Evolutionary conservation across 2,888 invertebrate genomes (phyloP).

Genomic region (Gandaritis pyraliata): DNA sequence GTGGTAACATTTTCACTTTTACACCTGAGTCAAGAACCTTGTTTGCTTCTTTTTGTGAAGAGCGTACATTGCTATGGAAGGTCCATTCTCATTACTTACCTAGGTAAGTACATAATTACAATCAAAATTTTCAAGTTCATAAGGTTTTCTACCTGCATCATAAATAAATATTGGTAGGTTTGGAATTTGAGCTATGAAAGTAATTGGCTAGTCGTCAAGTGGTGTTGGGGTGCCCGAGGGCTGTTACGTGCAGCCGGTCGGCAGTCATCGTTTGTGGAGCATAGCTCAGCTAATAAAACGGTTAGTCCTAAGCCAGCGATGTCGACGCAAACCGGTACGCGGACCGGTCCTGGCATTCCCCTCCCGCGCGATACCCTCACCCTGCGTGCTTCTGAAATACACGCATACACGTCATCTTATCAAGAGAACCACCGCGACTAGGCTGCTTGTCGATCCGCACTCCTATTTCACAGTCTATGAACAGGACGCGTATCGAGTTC

Average conservation of each 20-base stretch:
- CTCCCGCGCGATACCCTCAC: slow-evolving; percentile 57
- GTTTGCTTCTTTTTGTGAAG: slow-evolving; percentile 57
- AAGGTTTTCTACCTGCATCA: not conserved
- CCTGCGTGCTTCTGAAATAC: slow-evolving; percentile 72
- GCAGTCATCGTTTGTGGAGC: slow-evolving; percentile 78
- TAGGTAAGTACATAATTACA: slow-evolving; percentile 9
- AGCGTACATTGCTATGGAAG: slow-evolving; percentile 37
- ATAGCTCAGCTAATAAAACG: slow-evolving; percentile 81
- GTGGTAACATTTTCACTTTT: slow-evolving; percentile 63
- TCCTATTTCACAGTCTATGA: slow-evolving; percentile 71
- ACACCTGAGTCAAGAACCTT: slow-evolving; percentile 76
- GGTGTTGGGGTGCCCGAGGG: slow-evolving; percentile 52
- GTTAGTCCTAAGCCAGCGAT: slow-evolving; percentile 76
- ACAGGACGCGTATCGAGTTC: slow-evolving; percentile 66
- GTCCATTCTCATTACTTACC: slow-evolving; percentile 27
- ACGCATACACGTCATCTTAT: slow-evolving; percentile 78
- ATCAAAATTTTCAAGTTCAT: slow-evolving; percentile 26
- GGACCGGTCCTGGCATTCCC: slow-evolving; percentile 71
- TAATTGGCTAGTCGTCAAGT: slow-evolving; percentile 12
- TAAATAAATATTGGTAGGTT: not conserved
- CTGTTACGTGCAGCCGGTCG: slow-evolving; percentile 50
- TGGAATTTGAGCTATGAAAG: slow-evolving; percentile 12
- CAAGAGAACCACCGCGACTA: slow-evolving; percentile 70
- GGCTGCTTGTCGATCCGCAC: slow-evolving; percentile 71
- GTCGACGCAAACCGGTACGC: slow-evolving; percentile 79